A percentile compares a stretch with the other conserved stretches of the same genome.
Evolutionary conservation across 2,113 vertebrate genomes (phyloP).

Genomic region (Calyptommatus sinebrachiatus): DNA sequence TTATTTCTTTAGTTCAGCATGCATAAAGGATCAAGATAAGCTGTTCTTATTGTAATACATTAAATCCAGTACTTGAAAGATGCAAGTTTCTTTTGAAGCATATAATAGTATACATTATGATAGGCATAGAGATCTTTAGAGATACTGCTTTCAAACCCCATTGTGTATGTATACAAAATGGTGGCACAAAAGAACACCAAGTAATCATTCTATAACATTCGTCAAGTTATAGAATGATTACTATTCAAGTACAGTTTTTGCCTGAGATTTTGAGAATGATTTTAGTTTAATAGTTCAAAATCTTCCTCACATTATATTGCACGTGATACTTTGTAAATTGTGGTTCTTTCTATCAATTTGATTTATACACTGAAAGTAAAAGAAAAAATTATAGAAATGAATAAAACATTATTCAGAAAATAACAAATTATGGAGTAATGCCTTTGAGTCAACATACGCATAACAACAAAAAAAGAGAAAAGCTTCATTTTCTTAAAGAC

Average conservation of each 20-base stretch:
- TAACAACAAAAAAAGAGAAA: not conserved
- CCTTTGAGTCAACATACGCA: not conserved
- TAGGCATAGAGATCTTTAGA: not conserved
- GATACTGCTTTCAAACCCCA: not conserved
- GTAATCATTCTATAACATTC: too few relatives aligned
- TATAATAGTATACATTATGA: not conserved
- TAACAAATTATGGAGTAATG: not conserved
- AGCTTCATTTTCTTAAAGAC: not conserved
- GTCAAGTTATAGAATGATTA: not conserved
- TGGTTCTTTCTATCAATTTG: not conserved
- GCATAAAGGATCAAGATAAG: too few relatives aligned
- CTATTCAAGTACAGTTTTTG: not conserved
- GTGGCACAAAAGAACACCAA: not conserved
- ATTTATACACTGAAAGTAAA: not conserved
- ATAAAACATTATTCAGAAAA: not conserved
- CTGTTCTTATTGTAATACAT: too few relatives aligned
- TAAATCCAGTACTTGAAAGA: too few relatives aligned
- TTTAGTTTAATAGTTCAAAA: constrained; percentile 1
- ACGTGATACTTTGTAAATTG: not conserved
- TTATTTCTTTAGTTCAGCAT: too few relatives aligned
- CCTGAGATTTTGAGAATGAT: not conserved
- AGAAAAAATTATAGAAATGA: not conserved
- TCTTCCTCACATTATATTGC: not conserved
- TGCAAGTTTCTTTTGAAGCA: not conserved
- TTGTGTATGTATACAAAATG: not conserved